Evolutionary conservation across 37 sponge, comb jelly and placozoan species (phyloP).

Genomic region (Spongia lamella): DNA sequence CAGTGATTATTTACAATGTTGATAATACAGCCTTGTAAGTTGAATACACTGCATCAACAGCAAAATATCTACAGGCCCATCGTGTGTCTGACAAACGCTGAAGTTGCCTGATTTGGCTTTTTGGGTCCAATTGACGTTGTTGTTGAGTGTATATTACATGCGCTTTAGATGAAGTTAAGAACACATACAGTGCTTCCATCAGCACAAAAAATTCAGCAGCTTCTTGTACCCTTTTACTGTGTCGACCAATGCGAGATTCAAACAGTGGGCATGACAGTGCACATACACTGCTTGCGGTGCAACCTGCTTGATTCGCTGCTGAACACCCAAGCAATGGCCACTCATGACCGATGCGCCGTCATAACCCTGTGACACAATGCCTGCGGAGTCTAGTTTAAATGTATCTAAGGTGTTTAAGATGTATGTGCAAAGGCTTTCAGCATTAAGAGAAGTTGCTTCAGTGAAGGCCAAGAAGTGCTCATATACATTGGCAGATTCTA

Average conservation of each 20-base stretch:
- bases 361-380: slow-evolving; percentile 60
- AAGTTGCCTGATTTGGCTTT: slow-evolving; percentile 36
- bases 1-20: slow-evolving; percentile 57
- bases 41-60: slow-evolving; percentile 39
- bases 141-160: slow-evolving; percentile 52
- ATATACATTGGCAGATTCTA: slow-evolving; percentile 38
- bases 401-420: slow-evolving; percentile 43
- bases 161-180: slow-evolving; percentile 40
- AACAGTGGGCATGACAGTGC: no score
- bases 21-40: slow-evolving; percentile 58
- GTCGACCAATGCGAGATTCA: no score
- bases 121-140: slow-evolving; percentile 54
- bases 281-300: no score
- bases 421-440: slow-evolving; percentile 46
- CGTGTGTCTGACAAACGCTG: slow-evolving; percentile 69
- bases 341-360: slow-evolving; percentile 77
- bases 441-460: slow-evolving; percentile 47
- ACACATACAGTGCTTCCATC: slow-evolving; percentile 48
- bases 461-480: slow-evolving; percentile 53
- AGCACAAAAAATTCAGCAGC: slow-evolving; percentile 59
- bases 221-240: slow-evolving; percentile 36
- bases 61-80: slow-evolving; percentile 72
- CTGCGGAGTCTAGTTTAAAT: slow-evolving; percentile 26
- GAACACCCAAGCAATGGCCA: slow-evolving; percentile 51
- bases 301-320: no score